These are phyloP conservation scores for Amblyopsis hoosieri DNA, from an alignment of 2,797 vertebrate genomes.

Conservation along the genomic window DNA sequence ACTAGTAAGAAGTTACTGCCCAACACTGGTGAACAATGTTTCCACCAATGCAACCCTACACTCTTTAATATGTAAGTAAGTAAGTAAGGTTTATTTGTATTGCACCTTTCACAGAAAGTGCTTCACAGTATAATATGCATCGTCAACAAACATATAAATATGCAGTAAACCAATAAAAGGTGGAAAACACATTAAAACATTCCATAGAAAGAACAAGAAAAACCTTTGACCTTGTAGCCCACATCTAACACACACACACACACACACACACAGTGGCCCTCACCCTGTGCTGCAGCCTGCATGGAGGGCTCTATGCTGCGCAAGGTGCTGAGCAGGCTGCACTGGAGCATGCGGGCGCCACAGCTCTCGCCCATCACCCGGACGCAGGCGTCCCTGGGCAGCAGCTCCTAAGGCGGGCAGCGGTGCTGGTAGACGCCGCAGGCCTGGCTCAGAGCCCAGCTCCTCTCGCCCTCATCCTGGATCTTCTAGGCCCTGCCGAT, in stretches of 20 bases:
- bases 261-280: slow-evolving; percentile 1
- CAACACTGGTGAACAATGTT: too few species aligned
- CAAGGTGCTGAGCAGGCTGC: slow-evolving; percentile 80
- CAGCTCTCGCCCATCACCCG: slow-evolving; percentile 83
- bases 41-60: too few species aligned
- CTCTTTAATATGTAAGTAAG: too few species aligned
- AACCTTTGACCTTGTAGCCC: too few species aligned
- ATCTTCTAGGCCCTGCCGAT: slow-evolving; percentile 78
- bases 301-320: slow-evolving; percentile 78
- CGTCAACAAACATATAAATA: too few species aligned
- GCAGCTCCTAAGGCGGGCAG: slow-evolving; percentile 67
- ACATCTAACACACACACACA: background rate
- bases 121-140: too few species aligned
- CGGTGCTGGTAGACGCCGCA: slow-evolving; percentile 83
- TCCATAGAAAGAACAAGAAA: too few species aligned
- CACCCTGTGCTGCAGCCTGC: slow-evolving; percentile 73
- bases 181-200: too few species aligned
- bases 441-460: slow-evolving; percentile 85
- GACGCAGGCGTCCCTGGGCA: slow-evolving; percentile 69
- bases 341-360: slow-evolving; percentile 79
- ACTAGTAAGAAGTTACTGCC: too few species aligned
- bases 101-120: too few species aligned
- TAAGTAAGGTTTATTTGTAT: too few species aligned
- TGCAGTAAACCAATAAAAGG: too few species aligned
- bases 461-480: slow-evolving; percentile 76